Evolutionary conservation across 2,888 invertebrate species (phyloP).

Genomic region (Trissonchulus sp.): DNA sequence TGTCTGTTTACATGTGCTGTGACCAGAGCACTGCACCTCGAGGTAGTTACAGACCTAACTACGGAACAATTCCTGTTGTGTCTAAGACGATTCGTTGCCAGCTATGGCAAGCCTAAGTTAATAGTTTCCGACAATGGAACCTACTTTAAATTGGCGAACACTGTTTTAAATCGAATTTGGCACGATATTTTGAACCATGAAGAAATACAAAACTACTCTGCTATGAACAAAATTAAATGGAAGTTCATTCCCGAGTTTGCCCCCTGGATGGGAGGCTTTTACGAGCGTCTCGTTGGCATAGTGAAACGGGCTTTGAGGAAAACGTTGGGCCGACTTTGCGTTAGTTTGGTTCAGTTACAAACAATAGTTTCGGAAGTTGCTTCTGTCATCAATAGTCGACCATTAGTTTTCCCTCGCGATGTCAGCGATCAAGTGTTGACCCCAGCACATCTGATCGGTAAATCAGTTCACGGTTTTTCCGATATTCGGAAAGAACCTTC

Average conservation of each 20-base stretch:
- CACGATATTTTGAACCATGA: no score
- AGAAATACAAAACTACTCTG: no score
- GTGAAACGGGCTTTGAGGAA: background rate
- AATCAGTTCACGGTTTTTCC: background rate
- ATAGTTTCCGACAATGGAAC: conserved; percentile 53
- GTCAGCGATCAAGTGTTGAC: background rate
- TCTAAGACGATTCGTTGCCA: conserved; percentile 47
- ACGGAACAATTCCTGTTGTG: conserved; percentile 45
- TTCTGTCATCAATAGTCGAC: background rate
- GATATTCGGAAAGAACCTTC: no score
- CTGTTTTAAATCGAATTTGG: conserved; percentile 42
- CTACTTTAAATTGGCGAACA: conserved; percentile 51
- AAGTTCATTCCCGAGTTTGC: background rate
- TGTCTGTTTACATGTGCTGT: conserved; percentile 52
- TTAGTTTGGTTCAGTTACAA: background rate
- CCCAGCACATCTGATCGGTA: conserved; percentile 1
- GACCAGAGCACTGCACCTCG: conserved; percentile 52
- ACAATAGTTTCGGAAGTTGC: background rate
- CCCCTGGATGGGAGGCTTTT: conserved; percentile 6
- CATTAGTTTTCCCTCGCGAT: no score
- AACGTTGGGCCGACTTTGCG: background rate
- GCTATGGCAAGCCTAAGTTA: conserved; percentile 45
- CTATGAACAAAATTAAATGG: conserved; percentile 4
- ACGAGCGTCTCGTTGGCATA: conserved; percentile 1
- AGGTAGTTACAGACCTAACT: conserved; percentile 45